Base-by-base conservation (phyloP, 2,797 vertebrate genomes). In the Myotis planiceps region DNA sequence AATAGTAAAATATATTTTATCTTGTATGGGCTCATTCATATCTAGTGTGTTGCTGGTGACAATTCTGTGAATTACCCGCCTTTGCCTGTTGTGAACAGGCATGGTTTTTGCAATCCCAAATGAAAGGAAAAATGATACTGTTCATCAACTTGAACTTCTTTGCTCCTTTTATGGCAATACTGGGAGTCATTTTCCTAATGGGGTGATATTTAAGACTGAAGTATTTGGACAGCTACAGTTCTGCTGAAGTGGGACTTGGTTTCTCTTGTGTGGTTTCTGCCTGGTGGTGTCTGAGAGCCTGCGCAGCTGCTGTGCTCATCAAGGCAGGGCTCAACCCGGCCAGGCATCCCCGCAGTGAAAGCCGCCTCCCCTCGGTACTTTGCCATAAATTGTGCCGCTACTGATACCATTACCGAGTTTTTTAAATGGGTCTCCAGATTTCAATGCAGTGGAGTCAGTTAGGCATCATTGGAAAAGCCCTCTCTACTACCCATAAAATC, bases 251-350 rank as follows among this genome's bases (percentile, higher is more conserved):
- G 76, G 72, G 79, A 53, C 88, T 80, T 91, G 66, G 14, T 87
- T 93, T 96, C 83, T 95, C 80, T 91, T 21, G 6, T 90, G 96
- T 96, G 93, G 86, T 93, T 96, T 98, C 92, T 53, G 83, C 60
- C 83, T 97, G 92, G 63, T 1, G 9, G 9, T 39, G 23, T 79
- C 53, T 75, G 74, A 81, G 92, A 80, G 90, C 74, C 27, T 47
- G 27, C 82, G 58, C 88, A 95, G 93, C 95, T 96, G 97, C 93
- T 34, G 3, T n/a, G 65, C 63, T 87, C 95, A 91, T 96, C 94
- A 90, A 21, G 39, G 58, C 23, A 29, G 25, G 68, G 51, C 78
- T 27, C 90, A 87, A 42, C 68, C 21, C 5, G 78, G 83, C 90
- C 84, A 85, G 37, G 85, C 81, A 42, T 92, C 80, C 88, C 88